A percentile compares a stretch with the other conserved stretches of the same genome.
Evolutionary conservation across 2,888 invertebrate genomes (phyloP).

Genomic region (Sarcophaga rosellei): DNA sequence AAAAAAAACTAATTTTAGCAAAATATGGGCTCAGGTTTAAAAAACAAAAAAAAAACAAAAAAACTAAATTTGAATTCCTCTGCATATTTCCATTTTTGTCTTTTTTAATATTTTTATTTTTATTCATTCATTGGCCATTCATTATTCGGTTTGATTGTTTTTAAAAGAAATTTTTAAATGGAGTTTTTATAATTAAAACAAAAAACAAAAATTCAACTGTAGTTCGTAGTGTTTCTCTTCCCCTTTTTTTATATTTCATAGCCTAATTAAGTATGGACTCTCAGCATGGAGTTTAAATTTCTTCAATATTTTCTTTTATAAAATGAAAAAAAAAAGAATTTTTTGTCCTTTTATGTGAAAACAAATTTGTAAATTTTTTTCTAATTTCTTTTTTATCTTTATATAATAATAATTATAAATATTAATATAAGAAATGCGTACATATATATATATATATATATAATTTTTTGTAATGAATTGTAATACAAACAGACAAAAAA

Average conservation of each 20-base stretch:
- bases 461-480: slow-evolving; percentile 58
- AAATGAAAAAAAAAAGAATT: slow-evolving; percentile 7
- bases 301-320: not conserved
- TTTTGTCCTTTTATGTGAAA: slow-evolving; percentile 17
- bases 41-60: slow-evolving; percentile 27
- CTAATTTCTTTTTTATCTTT: slow-evolving; percentile 32
- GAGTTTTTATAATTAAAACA: no score
- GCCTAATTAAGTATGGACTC: not conserved
- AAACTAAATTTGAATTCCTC: slow-evolving; percentile 19
- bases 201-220: not conserved
- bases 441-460: slow-evolving; percentile 4
- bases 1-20: slow-evolving; percentile 27
- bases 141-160: slow-evolving; percentile 3
- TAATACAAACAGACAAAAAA: slow-evolving; percentile 36
- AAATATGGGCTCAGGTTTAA: slow-evolving; percentile 63
- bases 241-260: not conserved
- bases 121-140: not conserved
- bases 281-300: not conserved
- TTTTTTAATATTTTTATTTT: not conserved
- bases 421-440: slow-evolving; percentile 49
- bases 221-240: not conserved
- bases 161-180: slow-evolving; percentile 11
- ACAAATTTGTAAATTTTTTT: slow-evolving; percentile 38
- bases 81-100: not conserved
- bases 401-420: slow-evolving; percentile 38